These are phyloP conservation scores for Girardia tigrina DNA, from an alignment of 2,888 invertebrate species.

Conservation along the genomic window DNA sequence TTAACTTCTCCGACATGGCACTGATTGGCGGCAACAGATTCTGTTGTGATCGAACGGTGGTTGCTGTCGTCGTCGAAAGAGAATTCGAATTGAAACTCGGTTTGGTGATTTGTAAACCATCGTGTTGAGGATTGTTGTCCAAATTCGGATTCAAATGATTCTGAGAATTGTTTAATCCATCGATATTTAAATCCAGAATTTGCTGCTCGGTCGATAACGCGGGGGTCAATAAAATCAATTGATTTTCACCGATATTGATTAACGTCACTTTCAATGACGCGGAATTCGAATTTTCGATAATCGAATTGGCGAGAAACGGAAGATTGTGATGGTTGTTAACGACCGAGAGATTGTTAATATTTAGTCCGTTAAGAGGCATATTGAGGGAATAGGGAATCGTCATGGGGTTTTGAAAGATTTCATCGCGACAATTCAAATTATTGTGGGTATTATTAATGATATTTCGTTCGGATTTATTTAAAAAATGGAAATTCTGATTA, in stretches of 20 bases:
- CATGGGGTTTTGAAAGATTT: not conserved
- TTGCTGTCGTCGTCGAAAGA: too few relatives aligned
- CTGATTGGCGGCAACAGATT: not conserved
- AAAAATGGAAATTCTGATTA: not conserved
- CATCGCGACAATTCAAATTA: constrained; percentile 13
- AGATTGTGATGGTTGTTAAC: not conserved
- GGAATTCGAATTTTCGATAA: not conserved
- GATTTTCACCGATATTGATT: constrained; percentile 5
- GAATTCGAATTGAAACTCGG: not conserved
- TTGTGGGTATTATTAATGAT: too few relatives aligned
- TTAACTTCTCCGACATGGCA: constrained; percentile 5
- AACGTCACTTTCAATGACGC: not conserved
- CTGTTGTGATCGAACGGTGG: not conserved
- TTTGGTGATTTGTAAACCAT: not conserved
- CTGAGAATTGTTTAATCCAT: not conserved
- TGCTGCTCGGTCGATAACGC: not conserved
- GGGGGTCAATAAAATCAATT: not conserved
- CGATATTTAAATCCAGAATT: not conserved
- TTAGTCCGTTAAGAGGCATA: not conserved
- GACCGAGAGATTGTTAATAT: not conserved
- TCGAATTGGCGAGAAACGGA: not conserved
- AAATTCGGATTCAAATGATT: constrained; percentile 11
- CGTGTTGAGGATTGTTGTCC: too few relatives aligned
- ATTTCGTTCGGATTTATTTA: not conserved
- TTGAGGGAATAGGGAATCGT: not conserved